These are phyloP conservation scores for Onychomys arenicola DNA, from an alignment of 2,797 vertebrate genomes.

Conservation along the genomic window DNA sequence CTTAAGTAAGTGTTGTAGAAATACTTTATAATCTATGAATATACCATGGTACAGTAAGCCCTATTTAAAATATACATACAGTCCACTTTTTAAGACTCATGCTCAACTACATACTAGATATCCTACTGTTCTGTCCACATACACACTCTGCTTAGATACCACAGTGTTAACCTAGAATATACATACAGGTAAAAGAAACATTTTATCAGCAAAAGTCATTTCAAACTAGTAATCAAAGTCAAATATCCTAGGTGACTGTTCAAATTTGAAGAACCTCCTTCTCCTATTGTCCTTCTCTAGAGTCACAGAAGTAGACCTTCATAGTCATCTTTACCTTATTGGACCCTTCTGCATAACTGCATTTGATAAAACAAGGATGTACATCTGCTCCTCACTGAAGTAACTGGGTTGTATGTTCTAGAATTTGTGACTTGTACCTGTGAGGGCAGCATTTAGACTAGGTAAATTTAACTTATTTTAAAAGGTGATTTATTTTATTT, in stretches of 20 bases:
- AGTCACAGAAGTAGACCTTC: neutral
- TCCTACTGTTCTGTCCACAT: neutral
- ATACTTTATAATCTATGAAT: neutral
- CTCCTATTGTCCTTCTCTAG: neutral
- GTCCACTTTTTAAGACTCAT: neutral
- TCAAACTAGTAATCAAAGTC: neutral
- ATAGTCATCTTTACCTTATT: neutral
- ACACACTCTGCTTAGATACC: neutral
- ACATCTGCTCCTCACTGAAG: neutral
- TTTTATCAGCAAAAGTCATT: neutral
- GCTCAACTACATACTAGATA: neutral
- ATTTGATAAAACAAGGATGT: neutral
- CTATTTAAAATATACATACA: neutral
- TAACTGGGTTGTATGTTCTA: neutral
- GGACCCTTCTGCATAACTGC: neutral
- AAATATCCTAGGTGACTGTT: neutral
- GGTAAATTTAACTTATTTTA: neutral
- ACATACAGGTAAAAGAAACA: neutral
- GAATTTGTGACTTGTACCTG: neutral
- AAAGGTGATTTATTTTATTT: neutral
- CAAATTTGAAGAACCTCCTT: neutral
- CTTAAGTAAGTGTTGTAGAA: neutral
- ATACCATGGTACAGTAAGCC: neutral
- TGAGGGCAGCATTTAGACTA: neutral
- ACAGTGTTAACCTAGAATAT: neutral